phyloP scores from a whole-genome alignment of 1,140 invertebrate genomes.

The Drosophila fuyamai region DNA sequence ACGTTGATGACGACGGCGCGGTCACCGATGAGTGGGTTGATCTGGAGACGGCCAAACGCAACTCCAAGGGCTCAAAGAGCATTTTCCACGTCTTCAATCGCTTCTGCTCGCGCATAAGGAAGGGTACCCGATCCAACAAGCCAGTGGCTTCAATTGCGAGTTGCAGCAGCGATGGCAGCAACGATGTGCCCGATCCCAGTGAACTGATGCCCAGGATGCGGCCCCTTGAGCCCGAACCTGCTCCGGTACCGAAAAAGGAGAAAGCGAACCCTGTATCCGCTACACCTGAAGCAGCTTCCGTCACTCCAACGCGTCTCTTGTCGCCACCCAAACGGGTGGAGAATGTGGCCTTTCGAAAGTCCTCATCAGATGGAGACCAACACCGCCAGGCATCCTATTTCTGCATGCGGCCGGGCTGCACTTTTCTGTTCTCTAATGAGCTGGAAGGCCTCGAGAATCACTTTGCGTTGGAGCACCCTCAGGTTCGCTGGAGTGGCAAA shows the following conservation, averaged over 20 bases:
- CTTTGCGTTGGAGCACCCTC: slow-evolving; percentile 54
- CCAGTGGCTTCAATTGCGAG: not conserved
- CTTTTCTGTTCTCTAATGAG: slow-evolving; percentile 64
- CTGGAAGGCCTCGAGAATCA: slow-evolving; percentile 63
- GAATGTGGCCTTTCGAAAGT: slow-evolving; percentile 52
- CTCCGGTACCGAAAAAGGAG: not conserved
- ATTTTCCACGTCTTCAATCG: slow-evolving; percentile 37
- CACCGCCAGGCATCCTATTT: slow-evolving; percentile 30
- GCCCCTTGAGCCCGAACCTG: slow-evolving; percentile 15
- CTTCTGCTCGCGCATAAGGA: slow-evolving; percentile 39
- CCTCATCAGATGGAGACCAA: not conserved
- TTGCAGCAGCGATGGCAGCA: slow-evolving; percentile 6
- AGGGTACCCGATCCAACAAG: not conserved
- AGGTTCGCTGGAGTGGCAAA: slow-evolving; percentile 53
- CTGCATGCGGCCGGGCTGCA: slow-evolving; percentile 46
- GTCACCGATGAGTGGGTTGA: slow-evolving; percentile 49
- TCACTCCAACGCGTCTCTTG: not conserved
- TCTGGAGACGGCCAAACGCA: slow-evolving; percentile 13
- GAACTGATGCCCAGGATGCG: slow-evolving; percentile 32
- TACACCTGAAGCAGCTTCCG: not conserved
- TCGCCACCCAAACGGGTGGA: slow-evolving; percentile 24
- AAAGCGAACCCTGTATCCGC: not conserved
- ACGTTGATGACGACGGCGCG: not conserved
- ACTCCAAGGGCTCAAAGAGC: slow-evolving; percentile 3
- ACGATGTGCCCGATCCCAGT: slow-evolving; percentile 18